phyloP scores from a whole-genome alignment of 2,113 vertebrate genomes.

The Anolis sagrei region DNA sequence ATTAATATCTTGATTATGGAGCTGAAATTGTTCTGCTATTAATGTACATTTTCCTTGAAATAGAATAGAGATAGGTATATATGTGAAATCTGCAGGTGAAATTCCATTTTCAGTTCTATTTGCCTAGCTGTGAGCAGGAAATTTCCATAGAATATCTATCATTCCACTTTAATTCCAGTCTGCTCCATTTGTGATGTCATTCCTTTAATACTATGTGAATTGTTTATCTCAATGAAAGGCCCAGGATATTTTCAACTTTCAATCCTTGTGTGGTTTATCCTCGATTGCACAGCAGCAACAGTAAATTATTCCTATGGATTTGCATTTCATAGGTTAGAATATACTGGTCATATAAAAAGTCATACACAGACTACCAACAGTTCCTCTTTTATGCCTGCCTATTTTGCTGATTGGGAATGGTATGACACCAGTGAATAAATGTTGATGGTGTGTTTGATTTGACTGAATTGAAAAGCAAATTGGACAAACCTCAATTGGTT shows the following conservation, averaged over 20 bases:
- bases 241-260: neutral
- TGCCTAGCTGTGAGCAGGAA: neutral
- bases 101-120: neutral
- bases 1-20: conserved; percentile 11
- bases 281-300: neutral
- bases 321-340: neutral
- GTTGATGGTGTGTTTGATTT: too few species aligned
- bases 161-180: neutral
- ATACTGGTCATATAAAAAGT: neutral
- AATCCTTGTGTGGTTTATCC: neutral
- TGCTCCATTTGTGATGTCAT: neutral
- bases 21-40: neutral
- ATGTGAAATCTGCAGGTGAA: neutral
- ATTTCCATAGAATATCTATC: neutral
- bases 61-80: neutral
- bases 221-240: neutral
- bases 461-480: too few species aligned
- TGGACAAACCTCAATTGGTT: too few species aligned
- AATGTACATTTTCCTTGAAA: neutral
- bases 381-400: neutral
- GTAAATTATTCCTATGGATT: neutral
- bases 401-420: neutral
- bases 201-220: neutral
- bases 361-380: neutral
- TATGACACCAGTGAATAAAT: neutral